phyloP scores from a whole-genome alignment of 2,888 invertebrate genomes.

The Luperina testacea region DNA sequence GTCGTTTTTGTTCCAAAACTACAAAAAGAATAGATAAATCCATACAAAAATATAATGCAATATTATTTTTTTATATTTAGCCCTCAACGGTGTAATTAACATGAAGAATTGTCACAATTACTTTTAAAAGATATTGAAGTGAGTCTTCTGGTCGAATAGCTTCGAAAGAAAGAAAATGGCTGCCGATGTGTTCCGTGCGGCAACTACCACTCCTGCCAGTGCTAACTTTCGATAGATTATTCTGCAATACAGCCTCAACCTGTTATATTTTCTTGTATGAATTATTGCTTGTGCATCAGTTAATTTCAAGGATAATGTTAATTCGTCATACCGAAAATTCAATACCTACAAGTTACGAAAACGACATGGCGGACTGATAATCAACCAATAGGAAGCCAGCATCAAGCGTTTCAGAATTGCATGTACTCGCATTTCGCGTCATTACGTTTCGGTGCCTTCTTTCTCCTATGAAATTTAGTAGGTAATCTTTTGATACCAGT shows the following conservation, averaged over 20 bases:
- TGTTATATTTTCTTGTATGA: constrained; percentile 44
- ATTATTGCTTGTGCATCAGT: constrained; percentile 56
- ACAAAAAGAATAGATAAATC: not conserved
- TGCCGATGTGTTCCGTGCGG: constrained; percentile 69
- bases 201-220: constrained; percentile 65
- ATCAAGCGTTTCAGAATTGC: constrained; percentile 92
- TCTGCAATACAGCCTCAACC: constrained; percentile 36
- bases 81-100: fast-evolving
- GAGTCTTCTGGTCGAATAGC: constrained; percentile 56
- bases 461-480: constrained; percentile 84
- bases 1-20: not conserved
- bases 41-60: not conserved
- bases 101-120: not conserved
- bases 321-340: constrained; percentile 70
- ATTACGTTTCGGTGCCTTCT: constrained; percentile 92
- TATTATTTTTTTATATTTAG: not conserved
- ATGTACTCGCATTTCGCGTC: constrained; percentile 94
- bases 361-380: constrained; percentile 92
- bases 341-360: constrained; percentile 83
- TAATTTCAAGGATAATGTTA: constrained; percentile 36
- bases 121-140: constrained; percentile 36
- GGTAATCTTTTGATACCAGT: constrained; percentile 84
- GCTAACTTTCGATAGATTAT: constrained; percentile 62
- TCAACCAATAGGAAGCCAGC: constrained; percentile 93
- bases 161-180: constrained; percentile 77